phyloP scores from a whole-genome alignment of 1,140 invertebrate species.

The Neodiprion fabricii region DNA sequence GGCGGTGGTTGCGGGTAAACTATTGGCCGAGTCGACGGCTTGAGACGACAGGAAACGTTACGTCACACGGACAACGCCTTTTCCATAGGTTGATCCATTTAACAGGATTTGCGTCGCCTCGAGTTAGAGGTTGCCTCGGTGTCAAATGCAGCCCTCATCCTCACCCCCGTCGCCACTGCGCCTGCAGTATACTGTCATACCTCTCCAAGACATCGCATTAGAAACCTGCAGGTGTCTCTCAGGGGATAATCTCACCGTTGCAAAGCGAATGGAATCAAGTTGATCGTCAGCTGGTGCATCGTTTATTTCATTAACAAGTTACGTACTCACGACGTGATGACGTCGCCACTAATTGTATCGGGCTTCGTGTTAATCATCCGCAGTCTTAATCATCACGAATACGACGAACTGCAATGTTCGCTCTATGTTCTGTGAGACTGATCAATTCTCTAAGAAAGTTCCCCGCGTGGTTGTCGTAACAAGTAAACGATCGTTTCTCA shows the following conservation, averaged over 20 bases:
- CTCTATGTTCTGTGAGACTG: no score
- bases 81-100: constrained; percentile 3
- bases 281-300: not conserved
- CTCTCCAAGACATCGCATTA: not conserved
- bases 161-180: no score
- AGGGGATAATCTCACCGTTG: constrained; percentile 1
- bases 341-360: no score
- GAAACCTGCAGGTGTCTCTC: not conserved
- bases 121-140: constrained; percentile 12
- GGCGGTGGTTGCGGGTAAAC: not conserved
- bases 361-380: no score
- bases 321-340: no score
- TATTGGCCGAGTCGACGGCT: not conserved
- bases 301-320: not conserved
- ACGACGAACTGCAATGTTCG: no score
- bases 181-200: not conserved
- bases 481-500: no score
- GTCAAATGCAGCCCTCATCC: constrained; percentile 6
- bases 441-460: no score
- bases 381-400: no score
- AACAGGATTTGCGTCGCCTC: constrained; percentile 12
- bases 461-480: no score
- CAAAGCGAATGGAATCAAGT: constrained; percentile 1
- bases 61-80: not conserved
- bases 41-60: not conserved